Evolutionary conservation across 2,888 invertebrate species (phyloP), one percentile per base, ranked within the genome.

Genomic region (Lagria hirta): DNA sequence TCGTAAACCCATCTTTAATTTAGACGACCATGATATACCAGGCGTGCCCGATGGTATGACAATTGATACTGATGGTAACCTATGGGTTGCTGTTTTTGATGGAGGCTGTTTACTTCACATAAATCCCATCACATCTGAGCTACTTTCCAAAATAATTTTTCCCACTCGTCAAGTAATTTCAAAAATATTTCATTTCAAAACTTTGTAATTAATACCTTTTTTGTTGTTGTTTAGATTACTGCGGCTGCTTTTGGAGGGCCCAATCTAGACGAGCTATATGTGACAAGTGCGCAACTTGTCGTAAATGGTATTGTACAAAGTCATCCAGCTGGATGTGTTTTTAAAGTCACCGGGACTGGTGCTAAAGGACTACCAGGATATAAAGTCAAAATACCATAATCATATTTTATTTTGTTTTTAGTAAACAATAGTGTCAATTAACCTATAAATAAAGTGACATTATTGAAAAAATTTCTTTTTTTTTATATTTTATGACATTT

Each of bases 71-170:
- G 81, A 87, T 49, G 88, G 84, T 4, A 84, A 85, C 65, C 73
- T 89, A 6, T 89, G 88, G 84, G 77, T 89, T 20, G 86, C 87
- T 33, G 82, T 83, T 62, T 88, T 83, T 62, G 79, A 79, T 49
- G 86, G 82, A 1, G 75, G 78, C n/a, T 77, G 79, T 62, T 74
- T 84, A 26, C 55, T 69, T 8, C 46, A 46, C 22, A 35, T 44
- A 11, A 44, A 44, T n/a, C 44, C 44, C 7, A 26, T 13, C 26
- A 44, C 44, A 15, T 44, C 44, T 2, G 44, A 44, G 15, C 16
- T 44, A 8, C 13, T 44, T 11, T 20, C 32, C 5, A 44, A 8
- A 4, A 38, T 44, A 13, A 17, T 24, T 12, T 44, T 44, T 17
- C 44, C 44, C n/a, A 38, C 38, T 6, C 24, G 38, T 11, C 44